Evolutionary conservation across 2,888 invertebrate species (phyloP).

Genomic region (Serripes groenlandicus): DNA sequence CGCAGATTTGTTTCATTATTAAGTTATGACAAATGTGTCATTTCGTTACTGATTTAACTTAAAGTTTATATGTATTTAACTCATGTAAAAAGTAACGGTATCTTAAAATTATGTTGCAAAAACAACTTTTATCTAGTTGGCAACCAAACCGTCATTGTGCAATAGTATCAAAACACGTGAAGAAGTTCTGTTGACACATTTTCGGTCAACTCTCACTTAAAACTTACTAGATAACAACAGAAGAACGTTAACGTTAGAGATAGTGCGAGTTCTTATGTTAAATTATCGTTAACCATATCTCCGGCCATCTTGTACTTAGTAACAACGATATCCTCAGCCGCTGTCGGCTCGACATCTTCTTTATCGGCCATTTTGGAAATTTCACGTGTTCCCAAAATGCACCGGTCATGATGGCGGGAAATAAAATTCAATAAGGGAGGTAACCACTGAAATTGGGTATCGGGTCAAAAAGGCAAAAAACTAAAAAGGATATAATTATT

Average conservation of each 20-base stretch:
- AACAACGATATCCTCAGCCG: slow-evolving; percentile 99
- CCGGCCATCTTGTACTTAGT: slow-evolving; percentile 99
- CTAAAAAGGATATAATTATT: not conserved
- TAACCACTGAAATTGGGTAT: too few relatives aligned
- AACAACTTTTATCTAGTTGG: not conserved
- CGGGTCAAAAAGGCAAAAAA: not conserved
- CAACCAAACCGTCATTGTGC: slow-evolving; percentile 1
- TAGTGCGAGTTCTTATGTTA: not conserved
- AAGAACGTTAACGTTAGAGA: not conserved
- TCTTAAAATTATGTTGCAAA: too few relatives aligned
- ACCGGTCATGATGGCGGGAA: slow-evolving; percentile 72
- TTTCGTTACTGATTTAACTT: too few relatives aligned
- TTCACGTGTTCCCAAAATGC: slow-evolving; percentile 74
- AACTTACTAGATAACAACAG: not conserved
- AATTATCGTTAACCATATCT: slow-evolving; percentile 97
- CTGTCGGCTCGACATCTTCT: slow-evolving; percentile 95
- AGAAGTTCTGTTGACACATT: not conserved
- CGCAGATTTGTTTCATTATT: too few relatives aligned
- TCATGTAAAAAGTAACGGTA: too few relatives aligned
- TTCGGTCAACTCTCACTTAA: not conserved
- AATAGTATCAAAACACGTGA: slow-evolving; percentile 20
- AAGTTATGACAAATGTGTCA: too few relatives aligned
- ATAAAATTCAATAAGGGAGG: too few relatives aligned
- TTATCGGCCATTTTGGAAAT: slow-evolving; percentile 84
- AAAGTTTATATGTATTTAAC: too few relatives aligned